Base-by-base conservation (phyloP, 2,113 vertebrate species). In the Piprites chloris region DNA sequence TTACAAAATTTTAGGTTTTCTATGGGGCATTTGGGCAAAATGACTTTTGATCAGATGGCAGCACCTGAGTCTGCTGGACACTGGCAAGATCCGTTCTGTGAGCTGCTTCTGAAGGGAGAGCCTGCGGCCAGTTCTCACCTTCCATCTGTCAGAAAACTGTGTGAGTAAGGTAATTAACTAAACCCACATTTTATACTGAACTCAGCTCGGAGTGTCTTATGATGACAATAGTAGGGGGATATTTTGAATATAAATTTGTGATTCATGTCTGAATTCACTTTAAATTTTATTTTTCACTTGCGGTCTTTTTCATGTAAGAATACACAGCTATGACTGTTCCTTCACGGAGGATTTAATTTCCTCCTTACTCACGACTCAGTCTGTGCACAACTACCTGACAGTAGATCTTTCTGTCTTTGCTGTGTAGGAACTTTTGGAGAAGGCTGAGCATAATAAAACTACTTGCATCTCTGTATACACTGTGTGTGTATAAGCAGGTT, bases 301-400 rank as follows among this genome's bases (percentile, higher is more conserved):
- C 11, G 14, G 18, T n/a, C 20, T 95, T 27, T 11, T 75, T 56
- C 9, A 1, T 52, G 27, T 82, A 26, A 80, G 55, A 93, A 69
- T 24, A 27, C 35, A 18, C 47, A 81, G 56, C 32, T 87, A 5
- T 76, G 74, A 56, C 53, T 89, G n/a, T 75, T 87, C 35, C 37
- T 69, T 44, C 11, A 17, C 23, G 58, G 79, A 73, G 41, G 56
- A 50, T 93, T 93, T 91, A 13, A 65, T 89, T 87, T 87, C 81
- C 62, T 68, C 35, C 61, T 47, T 35, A 3, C 35, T 87, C 71
- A 4, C 37, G 10, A 89, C 27, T 56, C 66, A 81, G 1, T 82
- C 77, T 75, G 17, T 67, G 52, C 26, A 28, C 74, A 90, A 13
- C 35, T 67, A 52, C 2, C n/a, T 55, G 46, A 18, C 30, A 50